Base-by-base conservation (phyloP, 2,113 vertebrate genomes). In the Chionodraco myersi region DNA sequence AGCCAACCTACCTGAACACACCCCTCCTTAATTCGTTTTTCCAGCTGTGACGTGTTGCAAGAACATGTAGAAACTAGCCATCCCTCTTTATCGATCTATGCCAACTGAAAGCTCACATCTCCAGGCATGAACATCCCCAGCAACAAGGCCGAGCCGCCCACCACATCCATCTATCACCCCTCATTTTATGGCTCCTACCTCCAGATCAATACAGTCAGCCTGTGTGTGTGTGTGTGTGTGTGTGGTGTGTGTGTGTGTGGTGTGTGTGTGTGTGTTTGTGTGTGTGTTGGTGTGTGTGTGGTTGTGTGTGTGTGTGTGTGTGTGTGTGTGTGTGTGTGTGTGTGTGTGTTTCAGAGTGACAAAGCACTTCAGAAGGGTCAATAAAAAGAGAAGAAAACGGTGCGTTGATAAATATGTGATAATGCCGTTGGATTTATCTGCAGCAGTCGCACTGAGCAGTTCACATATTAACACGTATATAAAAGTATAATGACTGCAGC, bases 111-210 rank as follows among this genome's bases (percentile, higher is more conserved):
- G 44, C 77, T 77, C 76, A 64, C 76, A 14, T 65, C 60, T 75
- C 9, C 44, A 8, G 68, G 61, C 76, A 45, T 53, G 68, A 85
- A 90, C 85, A 86, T 76, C 63, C 73, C 12, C 57, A 2, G 79
- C 11, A 82, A 87, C 82, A 77, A 89, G 86, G 80, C 84, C 68
- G 52, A 52, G 60, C 72, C 77, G 36, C 79, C 69, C 79, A 74
- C 82, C 5, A 11, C 72, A 58, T 78, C 41, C 1, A 90, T 91
- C 84, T 86, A 91, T 91, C 90, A 90, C 6, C 56, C 16, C 75
- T 21, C 47, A 51, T 48, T 91, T 90, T 85, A 92, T 36, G 62
- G 63, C 74, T 41, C 69, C 86, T 72, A 72, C 84, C 87, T 75
- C 64, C 79, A 23, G 83, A 89, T 89, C 87, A 66, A 91, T 91